Percentiles rank a stretch among this genome's conserved stretches.
Evolutionary conservation across 2,113 vertebrate species (phyloP).

Genomic region (Muntiacus reevesi): DNA sequence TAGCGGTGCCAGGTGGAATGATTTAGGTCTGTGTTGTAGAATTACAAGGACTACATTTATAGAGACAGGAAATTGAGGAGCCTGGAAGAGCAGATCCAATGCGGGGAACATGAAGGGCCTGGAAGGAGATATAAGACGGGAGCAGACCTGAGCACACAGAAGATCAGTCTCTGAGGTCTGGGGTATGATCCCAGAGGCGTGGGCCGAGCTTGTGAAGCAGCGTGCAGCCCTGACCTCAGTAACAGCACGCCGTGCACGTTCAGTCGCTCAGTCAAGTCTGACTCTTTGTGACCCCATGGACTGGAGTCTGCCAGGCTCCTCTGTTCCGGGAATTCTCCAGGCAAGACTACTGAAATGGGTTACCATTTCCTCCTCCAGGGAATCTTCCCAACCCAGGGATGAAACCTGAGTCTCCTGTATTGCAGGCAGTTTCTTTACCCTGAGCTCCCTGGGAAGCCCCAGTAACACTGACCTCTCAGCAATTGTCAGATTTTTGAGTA

Average conservation of each 20-base stretch:
- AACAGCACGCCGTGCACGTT: neutral
- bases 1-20: neutral
- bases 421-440: neutral
- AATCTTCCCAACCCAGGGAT: neutral
- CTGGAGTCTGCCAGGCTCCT: neutral
- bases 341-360: neutral
- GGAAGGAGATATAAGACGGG: neutral
- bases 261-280: neutral
- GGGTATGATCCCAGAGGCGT: neutral
- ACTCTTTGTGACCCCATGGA: neutral
- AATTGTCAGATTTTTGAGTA: neutral
- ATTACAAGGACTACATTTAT: neutral
- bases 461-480: neutral
- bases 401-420: neutral
- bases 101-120: neutral
- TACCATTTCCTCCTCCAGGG: neutral
- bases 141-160: neutral
- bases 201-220: no score
- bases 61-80: conserved; percentile 13
- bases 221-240: neutral
- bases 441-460: neutral
- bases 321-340: neutral
- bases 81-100: neutral
- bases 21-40: neutral
- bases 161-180: neutral